phyloP scores from a whole-genome alignment of 2,888 invertebrate species.

The Pseudoips prasinana region DNA sequence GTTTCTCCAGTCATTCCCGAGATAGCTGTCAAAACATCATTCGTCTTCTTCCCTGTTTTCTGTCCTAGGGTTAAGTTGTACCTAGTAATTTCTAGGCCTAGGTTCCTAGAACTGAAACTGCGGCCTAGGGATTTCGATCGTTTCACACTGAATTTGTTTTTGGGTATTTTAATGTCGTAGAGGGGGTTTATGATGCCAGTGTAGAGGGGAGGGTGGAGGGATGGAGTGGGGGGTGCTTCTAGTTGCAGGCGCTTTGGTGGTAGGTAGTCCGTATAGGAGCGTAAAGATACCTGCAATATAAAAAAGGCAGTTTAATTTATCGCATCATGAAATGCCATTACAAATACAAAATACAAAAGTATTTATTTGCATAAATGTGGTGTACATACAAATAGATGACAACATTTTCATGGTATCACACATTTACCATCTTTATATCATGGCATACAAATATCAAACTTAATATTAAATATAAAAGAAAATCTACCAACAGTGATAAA shows the following conservation, averaged over 20 bases:
- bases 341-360: too few relatives aligned
- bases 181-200: constrained; percentile 72
- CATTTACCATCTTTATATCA: too few relatives aligned
- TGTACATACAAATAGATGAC: too few relatives aligned
- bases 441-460: too few relatives aligned
- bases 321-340: too few relatives aligned
- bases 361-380: too few relatives aligned
- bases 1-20: constrained; percentile 59
- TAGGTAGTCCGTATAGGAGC: constrained; percentile 48
- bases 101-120: constrained; percentile 54
- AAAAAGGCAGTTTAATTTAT: too few relatives aligned
- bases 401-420: too few relatives aligned
- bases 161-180: constrained; percentile 66
- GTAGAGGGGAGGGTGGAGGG: constrained; percentile 37
- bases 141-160: constrained; percentile 65
- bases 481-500: too few relatives aligned
- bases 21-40: constrained; percentile 69
- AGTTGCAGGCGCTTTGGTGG: constrained; percentile 45
- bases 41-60: constrained; percentile 54
- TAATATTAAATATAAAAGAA: too few relatives aligned
- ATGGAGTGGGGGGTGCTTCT: constrained; percentile 26
- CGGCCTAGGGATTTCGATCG: constrained; percentile 66
- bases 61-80: constrained; percentile 66
- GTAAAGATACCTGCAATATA: constrained; percentile 42
- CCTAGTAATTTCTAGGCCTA: constrained; percentile 56